Percentiles rank a stretch among this genome's conserved stretches.
Evolutionary conservation across 2,797 vertebrate genomes (phyloP).

Genomic region (Rhinatrema bivittatum): DNA sequence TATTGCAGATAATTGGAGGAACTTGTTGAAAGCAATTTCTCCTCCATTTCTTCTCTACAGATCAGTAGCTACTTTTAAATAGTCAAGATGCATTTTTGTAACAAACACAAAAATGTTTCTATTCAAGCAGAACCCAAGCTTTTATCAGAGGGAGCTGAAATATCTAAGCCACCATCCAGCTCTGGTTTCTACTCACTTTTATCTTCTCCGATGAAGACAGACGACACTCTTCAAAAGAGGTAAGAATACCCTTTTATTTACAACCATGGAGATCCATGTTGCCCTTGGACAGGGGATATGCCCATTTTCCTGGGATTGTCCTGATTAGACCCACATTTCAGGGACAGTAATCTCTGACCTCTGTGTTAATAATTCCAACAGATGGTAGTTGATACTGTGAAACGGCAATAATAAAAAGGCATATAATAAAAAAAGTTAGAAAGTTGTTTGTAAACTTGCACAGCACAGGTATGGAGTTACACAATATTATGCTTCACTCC

Average conservation of each 20-base stretch:
- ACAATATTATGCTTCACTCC: too few relatives aligned
- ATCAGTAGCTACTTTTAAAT: too few relatives aligned
- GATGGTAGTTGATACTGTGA: not conserved
- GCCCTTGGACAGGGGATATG: not conserved
- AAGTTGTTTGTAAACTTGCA: too few relatives aligned
- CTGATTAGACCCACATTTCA: not conserved
- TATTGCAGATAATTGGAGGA: too few relatives aligned
- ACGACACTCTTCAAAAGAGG: slow-evolving; percentile 3
- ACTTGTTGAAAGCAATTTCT: not conserved
- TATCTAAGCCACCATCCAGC: not conserved
- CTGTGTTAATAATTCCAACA: not conserved
- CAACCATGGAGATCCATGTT: not conserved
- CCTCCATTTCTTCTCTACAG: too few relatives aligned
- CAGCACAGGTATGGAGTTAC: too few relatives aligned
- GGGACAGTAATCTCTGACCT: not conserved
- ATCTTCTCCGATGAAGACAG: not conserved
- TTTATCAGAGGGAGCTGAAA: not conserved
- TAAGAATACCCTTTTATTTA: slow-evolving; percentile 7
- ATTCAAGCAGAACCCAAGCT: slow-evolving; percentile 5
- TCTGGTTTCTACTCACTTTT: not conserved
- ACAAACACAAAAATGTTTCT: too few relatives aligned
- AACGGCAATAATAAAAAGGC: not conserved
- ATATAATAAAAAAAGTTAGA: too few relatives aligned
- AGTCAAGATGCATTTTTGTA: too few relatives aligned
- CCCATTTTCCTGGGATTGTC: not conserved